phyloP scores from a whole-genome alignment of 2,888 invertebrate genomes.

The Monopis laevigella region DNA sequence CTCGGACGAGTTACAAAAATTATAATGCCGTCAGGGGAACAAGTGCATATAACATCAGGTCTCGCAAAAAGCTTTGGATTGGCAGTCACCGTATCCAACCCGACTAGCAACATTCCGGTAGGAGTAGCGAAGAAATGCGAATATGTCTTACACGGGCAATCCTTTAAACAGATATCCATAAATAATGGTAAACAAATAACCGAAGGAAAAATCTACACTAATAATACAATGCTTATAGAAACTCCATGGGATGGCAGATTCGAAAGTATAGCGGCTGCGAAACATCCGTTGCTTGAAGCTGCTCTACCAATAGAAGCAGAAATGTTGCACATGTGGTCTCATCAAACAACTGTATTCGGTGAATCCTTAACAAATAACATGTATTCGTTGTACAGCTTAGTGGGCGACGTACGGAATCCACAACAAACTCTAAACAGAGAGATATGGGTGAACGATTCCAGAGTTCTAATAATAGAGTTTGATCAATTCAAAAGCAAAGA shows the following conservation, averaged over 20 bases:
- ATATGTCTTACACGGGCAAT: conserved; percentile 70
- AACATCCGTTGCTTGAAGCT: conserved; percentile 84
- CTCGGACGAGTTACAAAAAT: conserved; percentile 87
- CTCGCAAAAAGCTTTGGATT: conserved; percentile 81
- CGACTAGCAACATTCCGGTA: conserved; percentile 60
- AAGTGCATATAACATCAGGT: conserved; percentile 80
- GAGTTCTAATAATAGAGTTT: conserved; percentile 90
- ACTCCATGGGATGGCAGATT: conserved; percentile 80
- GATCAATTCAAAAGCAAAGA: conserved; percentile 91
- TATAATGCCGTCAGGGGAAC: conserved; percentile 92
- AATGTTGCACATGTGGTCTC: conserved; percentile 91
- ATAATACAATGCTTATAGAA: conserved; percentile 80
- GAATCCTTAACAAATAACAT: conserved; percentile 79
- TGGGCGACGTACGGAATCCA: conserved; percentile 85
- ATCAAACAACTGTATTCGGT: conserved; percentile 81
- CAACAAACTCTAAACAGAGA: conserved; percentile 86
- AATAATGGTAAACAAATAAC: conserved; percentile 77
- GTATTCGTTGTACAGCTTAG: conserved; percentile 83
- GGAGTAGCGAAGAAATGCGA: conserved; percentile 67
- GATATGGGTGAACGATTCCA: conserved; percentile 90
- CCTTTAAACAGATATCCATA: conserved; percentile 73
- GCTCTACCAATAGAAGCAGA: conserved; percentile 88
- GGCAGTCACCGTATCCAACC: conserved; percentile 74
- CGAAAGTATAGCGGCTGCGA: conserved; percentile 79
- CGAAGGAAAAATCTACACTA: conserved; percentile 78